Evolutionary conservation across 2,113 vertebrate genomes (phyloP).

Genomic region (Chaenocephalus aceratus): DNA sequence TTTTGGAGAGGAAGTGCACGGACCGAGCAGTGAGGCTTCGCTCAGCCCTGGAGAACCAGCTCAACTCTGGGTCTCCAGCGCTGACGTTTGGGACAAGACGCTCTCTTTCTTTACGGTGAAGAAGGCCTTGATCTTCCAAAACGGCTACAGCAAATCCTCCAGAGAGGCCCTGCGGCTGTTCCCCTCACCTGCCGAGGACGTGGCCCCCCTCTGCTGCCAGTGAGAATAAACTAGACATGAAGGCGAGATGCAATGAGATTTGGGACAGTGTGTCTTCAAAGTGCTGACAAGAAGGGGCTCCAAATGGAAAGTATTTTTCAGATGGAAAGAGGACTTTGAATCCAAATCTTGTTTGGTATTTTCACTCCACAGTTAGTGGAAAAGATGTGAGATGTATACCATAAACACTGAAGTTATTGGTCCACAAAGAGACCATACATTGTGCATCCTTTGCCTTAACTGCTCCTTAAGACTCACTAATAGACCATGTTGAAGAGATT

Average conservation of each 20-base stretch:
- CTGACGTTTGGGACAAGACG: constrained; percentile 80
- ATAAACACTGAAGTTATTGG: constrained; percentile 33
- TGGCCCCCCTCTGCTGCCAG: constrained; percentile 72
- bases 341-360: constrained; percentile 2
- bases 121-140: constrained; percentile 74
- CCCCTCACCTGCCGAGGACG: constrained; percentile 72
- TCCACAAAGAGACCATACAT: constrained; percentile 31
- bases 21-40: constrained; percentile 69
- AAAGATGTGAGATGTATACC: not conserved
- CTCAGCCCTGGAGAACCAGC: constrained; percentile 67
- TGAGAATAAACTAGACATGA: constrained; percentile 17
- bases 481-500: constrained; percentile 34
- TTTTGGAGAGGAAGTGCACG: constrained; percentile 79
- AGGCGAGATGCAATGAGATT: not conserved
- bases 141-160: constrained; percentile 79
- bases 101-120: constrained; percentile 81
- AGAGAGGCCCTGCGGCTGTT: constrained; percentile 81
- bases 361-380: constrained; percentile 10
- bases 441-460: constrained; percentile 58
- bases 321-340: not conserved
- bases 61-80: constrained; percentile 58
- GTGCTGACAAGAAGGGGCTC: not conserved
- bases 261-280: not conserved
- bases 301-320: not conserved
- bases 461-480: constrained; percentile 27